A percentile compares a stretch with the other conserved stretches of the same genome.
Conservation (phyloP, 2,888 invertebrate genomes). For the Rutpela maculata region DNA sequence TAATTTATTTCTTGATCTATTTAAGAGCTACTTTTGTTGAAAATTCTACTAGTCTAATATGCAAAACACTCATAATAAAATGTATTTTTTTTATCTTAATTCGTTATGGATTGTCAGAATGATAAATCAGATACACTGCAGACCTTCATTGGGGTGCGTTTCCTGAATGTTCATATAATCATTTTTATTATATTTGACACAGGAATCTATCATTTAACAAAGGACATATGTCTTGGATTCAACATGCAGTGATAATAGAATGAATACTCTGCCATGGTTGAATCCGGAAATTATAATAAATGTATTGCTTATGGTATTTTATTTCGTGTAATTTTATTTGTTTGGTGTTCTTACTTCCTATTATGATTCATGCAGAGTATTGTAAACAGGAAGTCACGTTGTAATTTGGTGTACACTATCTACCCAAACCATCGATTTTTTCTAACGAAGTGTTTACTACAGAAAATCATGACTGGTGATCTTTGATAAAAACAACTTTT, state of each 20-base stretch:
- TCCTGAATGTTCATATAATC: neutral
- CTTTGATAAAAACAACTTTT: neutral
- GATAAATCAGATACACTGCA: neutral
- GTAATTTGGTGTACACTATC: constrained; percentile 2
- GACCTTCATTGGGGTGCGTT: neutral
- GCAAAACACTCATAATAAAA: no score
- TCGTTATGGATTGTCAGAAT: no score
- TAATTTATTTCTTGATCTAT: no score
- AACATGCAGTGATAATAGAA: neutral
- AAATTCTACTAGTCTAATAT: no score
- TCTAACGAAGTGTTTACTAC: neutral
- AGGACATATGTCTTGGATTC: neutral
- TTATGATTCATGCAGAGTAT: neutral
- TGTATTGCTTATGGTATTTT: constrained; percentile 3
- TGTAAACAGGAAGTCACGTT: constrained; percentile 2
- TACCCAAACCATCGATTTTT: constrained; percentile 1
- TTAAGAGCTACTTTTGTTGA: no score
- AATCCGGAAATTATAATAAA: constrained; percentile 7
- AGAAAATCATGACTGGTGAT: neutral
- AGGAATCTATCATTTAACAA: neutral
- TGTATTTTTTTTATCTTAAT: no score
- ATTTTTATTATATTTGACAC: neutral
- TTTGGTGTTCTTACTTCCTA: constrained; percentile 3
- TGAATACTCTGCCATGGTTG: neutral
- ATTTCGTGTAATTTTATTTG: constrained; percentile 7